Base-by-base conservation (phyloP, 2,888 invertebrate species). In the Mamestra brassicae region DNA sequence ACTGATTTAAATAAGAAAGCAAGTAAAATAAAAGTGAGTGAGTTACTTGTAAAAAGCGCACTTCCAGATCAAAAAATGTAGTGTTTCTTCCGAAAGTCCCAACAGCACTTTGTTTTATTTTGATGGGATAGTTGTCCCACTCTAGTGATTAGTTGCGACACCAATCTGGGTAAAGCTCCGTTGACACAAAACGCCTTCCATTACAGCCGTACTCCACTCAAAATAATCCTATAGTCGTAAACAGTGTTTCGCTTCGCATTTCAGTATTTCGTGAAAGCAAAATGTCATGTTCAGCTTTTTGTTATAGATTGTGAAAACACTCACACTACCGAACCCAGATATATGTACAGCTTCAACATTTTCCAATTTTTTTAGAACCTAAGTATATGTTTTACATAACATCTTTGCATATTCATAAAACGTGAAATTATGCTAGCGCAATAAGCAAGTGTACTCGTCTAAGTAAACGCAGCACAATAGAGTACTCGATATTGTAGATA, bases 391-490 rank as follows among this genome's bases (percentile, higher is more conserved):
- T 26, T 26, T 26, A 26, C 26, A 26, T 26, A 26, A 26, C 26
- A 26, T 26, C 1, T 26, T 26, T 26, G 26, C 0, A 26, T 26
- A 26, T 26, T 26, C 26, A 26, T 26, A 26, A 26, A 26, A 26
- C 26, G 0, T 15, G 15, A 55, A 8, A 3, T n/a, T 26, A 2
- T 8, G 11, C 11, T 47, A 45, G 36, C 7, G 3, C 26, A 13
- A 11, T 36, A 10, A 34, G 61, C 60, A 36, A 77, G 65, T 26
- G 17, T 13, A 38, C 78, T 66, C 2, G 57, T n/a, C 8, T 26
- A 11, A n/a, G n/a, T 42, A 2, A 67, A 57, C 38, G 45, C 52
- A 62, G 64, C 60, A 67, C 45, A 45, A 52, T 38, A n/a, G 8
- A 62, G 13, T 13, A 34, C 50, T 55, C 15, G 26, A 47, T 63